These are phyloP conservation scores for Drepana falcataria DNA, from an alignment of 2,888 invertebrate species.

Conservation along the genomic window DNA sequence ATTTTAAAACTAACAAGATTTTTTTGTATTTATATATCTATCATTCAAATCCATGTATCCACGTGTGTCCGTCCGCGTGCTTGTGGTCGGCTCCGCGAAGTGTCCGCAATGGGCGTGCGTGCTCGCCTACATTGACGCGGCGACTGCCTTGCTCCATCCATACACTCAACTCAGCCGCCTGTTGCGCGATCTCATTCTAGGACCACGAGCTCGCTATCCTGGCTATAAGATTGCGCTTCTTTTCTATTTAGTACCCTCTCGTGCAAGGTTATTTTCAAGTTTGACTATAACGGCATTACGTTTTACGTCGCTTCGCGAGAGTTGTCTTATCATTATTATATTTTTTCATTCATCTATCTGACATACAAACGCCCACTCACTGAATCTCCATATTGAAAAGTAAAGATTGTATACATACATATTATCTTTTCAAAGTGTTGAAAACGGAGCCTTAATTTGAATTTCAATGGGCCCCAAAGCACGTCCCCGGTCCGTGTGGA, in stretches of 20 bases:
- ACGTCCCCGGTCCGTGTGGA: background rate
- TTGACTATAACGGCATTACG: too few species aligned
- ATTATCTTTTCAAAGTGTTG: background rate
- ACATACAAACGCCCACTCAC: too few species aligned
- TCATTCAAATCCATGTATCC: constrained; percentile 2
- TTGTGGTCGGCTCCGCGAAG: background rate
- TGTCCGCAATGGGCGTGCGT: constrained; percentile 20
- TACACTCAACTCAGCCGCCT: constrained; percentile 8
- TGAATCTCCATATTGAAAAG: too few species aligned
- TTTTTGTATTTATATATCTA: background rate
- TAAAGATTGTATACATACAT: too few species aligned
- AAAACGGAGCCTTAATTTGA: background rate
- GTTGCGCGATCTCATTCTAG: constrained; percentile 18
- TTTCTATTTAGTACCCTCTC: too few species aligned
- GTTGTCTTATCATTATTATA: too few species aligned
- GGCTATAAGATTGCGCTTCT: constrained; percentile 29
- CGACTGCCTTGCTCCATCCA: constrained; percentile 30
- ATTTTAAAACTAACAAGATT: background rate
- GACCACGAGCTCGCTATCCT: constrained; percentile 23
- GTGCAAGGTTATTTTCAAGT: too few species aligned
- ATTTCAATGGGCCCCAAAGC: background rate
- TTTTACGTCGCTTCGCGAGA: too few species aligned
- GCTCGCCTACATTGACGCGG: constrained; percentile 33
- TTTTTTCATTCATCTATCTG: too few species aligned
- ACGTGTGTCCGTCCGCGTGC: constrained; percentile 1